Percentiles rank a stretch among this genome's conserved stretches.
Evolutionary conservation across 2,797 vertebrate genomes (phyloP).

Genomic region (Neosilurus mollespiculum): DNA sequence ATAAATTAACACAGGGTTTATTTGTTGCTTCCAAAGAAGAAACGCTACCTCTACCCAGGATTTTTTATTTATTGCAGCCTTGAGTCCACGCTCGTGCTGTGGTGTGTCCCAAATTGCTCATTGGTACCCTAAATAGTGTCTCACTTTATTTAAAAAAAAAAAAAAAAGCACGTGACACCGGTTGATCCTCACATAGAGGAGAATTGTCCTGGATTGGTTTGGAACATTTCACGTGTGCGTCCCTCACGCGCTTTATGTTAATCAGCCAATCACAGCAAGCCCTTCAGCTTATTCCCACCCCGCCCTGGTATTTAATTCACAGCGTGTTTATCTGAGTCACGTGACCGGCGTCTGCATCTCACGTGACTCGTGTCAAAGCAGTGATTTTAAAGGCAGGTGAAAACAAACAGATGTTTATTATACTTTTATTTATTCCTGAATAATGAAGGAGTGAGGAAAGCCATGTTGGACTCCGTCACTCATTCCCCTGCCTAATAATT

Average conservation of each 20-base stretch:
- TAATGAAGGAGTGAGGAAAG: background rate
- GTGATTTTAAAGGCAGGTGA: background rate
- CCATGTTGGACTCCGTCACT: too few species aligned
- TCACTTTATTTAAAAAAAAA: background rate
- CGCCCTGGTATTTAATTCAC: too few species aligned
- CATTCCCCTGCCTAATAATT: too few species aligned
- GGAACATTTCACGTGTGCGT: background rate
- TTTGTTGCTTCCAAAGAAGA: background rate
- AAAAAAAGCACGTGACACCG: background rate
- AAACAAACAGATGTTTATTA: background rate
- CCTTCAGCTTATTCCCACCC: background rate
- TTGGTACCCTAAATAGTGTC: background rate
- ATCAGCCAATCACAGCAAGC: background rate
- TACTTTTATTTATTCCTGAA: background rate
- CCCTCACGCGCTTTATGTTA: background rate
- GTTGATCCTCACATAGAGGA: background rate
- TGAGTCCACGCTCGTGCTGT: background rate
- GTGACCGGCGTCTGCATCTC: background rate
- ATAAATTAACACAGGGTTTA: background rate
- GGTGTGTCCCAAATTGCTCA: background rate
- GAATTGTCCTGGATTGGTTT: background rate
- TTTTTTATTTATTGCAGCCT: background rate
- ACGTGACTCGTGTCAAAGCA: background rate
- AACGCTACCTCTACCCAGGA: background rate
- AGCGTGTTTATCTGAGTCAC: background rate